Percentiles rank a stretch among this genome's conserved stretches.
These are phyloP conservation scores for Lamprotornis superbus DNA, from an alignment of 2,113 vertebrate species.

Conservation along the genomic window DNA sequence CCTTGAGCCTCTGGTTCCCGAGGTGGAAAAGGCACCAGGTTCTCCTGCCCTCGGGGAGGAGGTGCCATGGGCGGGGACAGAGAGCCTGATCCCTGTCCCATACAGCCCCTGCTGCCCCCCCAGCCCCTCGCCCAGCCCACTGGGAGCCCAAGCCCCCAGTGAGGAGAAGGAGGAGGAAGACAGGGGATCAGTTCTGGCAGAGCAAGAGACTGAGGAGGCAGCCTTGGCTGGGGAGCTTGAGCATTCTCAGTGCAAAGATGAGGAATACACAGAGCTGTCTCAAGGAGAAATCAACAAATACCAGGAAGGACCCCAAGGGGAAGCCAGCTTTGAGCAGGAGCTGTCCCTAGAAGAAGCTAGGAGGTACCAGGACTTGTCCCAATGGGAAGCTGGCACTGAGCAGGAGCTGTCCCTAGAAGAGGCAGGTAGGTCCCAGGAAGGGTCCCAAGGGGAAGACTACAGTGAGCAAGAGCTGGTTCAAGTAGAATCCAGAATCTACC, in stretches of 20 bases:
- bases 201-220: not conserved
- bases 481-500: too few species aligned
- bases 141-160: too few species aligned
- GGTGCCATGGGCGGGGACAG: not conserved
- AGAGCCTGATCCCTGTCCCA: not conserved
- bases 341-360: too few species aligned
- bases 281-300: not conserved
- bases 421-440: not conserved
- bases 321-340: not conserved
- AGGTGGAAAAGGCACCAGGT: not conserved
- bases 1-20: rapidly evolving
- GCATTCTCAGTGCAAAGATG: not conserved
- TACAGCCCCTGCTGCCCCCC: too few species aligned
- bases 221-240: not conserved
- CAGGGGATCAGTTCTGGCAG: not conserved
- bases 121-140: not conserved
- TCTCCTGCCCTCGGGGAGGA: not conserved
- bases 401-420: not conserved
- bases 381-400: not conserved
- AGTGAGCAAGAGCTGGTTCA: too few species aligned
- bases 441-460: too few species aligned
- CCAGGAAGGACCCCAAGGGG: not conserved
- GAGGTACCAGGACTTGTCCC: too few species aligned
- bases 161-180: not conserved
- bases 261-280: not conserved